Evolutionary conservation across 2,797 vertebrate species (phyloP), one percentile per base, ranked within the genome.

Genomic region (Onychomys arenicola): DNA sequence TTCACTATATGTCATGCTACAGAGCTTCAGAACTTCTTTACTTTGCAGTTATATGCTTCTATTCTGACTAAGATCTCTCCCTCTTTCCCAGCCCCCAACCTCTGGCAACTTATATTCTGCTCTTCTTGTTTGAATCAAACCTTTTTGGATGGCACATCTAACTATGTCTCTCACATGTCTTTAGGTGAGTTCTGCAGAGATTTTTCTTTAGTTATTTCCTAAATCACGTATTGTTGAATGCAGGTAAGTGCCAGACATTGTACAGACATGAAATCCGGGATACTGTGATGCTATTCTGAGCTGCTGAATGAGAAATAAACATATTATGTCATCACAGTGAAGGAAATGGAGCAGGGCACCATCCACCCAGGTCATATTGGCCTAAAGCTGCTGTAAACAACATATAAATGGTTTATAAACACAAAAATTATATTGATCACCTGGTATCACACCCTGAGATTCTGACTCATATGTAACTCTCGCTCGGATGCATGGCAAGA

Each of bases 151-250:
- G 71, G 10, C 43, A 32, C 61, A n/a, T 11, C 6, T 23, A 69
- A 40, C 27, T 34, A 32, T 16, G 27, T 73, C 27, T 89, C n/a
- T 81, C 90, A 43, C 16, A 34, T 77, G 57, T 17, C 49, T 77
- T 86, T 40, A 61, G 59, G 43, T 49, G 5, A 94, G 12, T 71
- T 95, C 13, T 32, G 75, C 6, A 80, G 2, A 55, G 49, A 93
- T 25, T 84, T 89, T 91, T 78, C 16, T 81, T 83, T 40, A 81
- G 55, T 57, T 87, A n/a, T 91, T 93, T 82, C 43, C 7, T 75
- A 83, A 76, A 55, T 34, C 11, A 21, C n/a, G 91, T 89, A 85
- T 14, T 76, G 10, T 57, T 97, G 52, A 80, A 32, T 32, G 37
- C 1, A 46, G 16, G 43, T 61, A 71, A 40, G 63, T 93, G 37